Evolutionary conservation across 2,888 invertebrate genomes (phyloP), one percentile per base, ranked within the genome.

Genomic region (Tetranychus piercei): DNA sequence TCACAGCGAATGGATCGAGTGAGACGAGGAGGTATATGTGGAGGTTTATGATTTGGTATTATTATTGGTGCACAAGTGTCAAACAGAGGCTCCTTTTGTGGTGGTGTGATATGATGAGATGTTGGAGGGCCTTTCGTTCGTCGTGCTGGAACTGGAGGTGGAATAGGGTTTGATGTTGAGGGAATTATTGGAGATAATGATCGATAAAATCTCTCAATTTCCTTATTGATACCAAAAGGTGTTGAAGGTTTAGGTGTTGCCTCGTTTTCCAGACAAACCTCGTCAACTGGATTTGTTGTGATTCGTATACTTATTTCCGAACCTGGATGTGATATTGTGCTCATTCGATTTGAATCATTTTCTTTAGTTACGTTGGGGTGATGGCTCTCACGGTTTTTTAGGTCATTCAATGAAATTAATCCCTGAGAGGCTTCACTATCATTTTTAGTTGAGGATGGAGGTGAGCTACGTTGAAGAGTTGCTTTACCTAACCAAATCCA

Each of bases 401-500:
- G 9, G 8, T n/a, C 71, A 71, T 71, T 23, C 20, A 71, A 71
- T 23, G 67, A 23, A 67, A 22, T 67, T 7, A 23, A 67, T 22
- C 67, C 22, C n/a, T 22, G 20, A 67, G 20, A 18, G 9, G n/a
- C 11, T 67, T 67, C 23, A 67, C 67, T 67, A 9, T 11, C 8
- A 67, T 22, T 67, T 20, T n/a, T 23, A n/a, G 70, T 15, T 55
- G 55, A 55, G 9, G 55, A 55, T 9, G 55, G 55, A 5, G 55
- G 55, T 55, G 55, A 55, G 55, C 15, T 55, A 7, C 82, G 79
- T 76, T 83, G 88, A 77, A 90, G 85, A 9, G 89, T 89, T 8
- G 88, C 88, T 73, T 88, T 84, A 80, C 95, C 94, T 76, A 96
- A 86, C 95, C 95, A 96, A 72, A 96, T 94, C 84, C 84, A 84